Percentiles rank a stretch among this genome's conserved stretches.
These are phyloP conservation scores for Brachionus angularis DNA, from an alignment of 1,140 invertebrate species.

Conservation along the genomic window DNA sequence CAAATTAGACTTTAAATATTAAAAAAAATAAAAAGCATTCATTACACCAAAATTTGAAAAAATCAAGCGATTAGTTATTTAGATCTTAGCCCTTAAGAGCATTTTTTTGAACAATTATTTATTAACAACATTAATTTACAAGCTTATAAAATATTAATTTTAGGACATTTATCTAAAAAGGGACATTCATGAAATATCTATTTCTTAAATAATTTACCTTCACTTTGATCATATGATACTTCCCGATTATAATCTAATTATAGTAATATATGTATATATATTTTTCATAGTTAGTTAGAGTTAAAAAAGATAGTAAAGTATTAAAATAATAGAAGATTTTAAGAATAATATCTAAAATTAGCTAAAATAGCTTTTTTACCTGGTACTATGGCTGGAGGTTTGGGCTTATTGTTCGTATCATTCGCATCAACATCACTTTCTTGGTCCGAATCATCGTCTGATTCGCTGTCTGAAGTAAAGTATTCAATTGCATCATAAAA, in stretches of 20 bases:
- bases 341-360: not conserved
- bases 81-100: no score
- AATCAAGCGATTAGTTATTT: no score
- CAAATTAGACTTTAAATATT: not conserved
- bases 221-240: constrained; percentile 30
- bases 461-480: constrained; percentile 38
- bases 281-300: not conserved
- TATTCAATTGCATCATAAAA: constrained; percentile 44
- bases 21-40: not conserved
- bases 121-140: no score
- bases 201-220: no score
- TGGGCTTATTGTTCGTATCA: not conserved
- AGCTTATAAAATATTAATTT: no score
- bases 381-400: not conserved
- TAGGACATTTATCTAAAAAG: no score
- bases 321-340: not conserved
- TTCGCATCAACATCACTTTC: constrained; percentile 26
- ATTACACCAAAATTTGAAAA: not conserved
- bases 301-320: not conserved
- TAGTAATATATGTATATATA: not conserved
- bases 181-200: no score
- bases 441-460: constrained; percentile 33
- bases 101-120: no score
- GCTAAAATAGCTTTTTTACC: not conserved
- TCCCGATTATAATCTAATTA: constrained; percentile 7